Evolutionary conservation across 2,888 invertebrate species (phyloP).

Genomic region (Eristalis pertinax): DNA sequence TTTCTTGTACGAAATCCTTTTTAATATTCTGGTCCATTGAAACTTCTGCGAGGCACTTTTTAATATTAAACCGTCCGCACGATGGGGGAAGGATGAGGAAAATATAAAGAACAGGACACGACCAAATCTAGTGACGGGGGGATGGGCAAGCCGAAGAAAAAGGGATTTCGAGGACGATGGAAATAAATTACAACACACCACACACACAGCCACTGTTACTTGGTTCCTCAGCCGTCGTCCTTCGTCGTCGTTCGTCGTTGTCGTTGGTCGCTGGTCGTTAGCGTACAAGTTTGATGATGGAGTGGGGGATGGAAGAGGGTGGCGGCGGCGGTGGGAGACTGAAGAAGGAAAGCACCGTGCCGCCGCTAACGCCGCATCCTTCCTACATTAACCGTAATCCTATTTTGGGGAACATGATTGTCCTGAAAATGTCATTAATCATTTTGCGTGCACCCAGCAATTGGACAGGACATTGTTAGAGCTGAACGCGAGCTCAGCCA

Average conservation of each 20-base stretch:
- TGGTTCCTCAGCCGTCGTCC: background rate
- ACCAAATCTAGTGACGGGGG: background rate
- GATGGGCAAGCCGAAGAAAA: background rate
- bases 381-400: constrained; percentile 72
- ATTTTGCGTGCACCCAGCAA: constrained; percentile 68
- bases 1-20: constrained; percentile 61
- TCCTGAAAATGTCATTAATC: constrained; percentile 72
- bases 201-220: background rate
- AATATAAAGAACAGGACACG: constrained; percentile 4
- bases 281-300: background rate
- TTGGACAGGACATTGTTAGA: constrained; percentile 56
- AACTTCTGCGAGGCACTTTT: constrained; percentile 61
- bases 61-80: constrained; percentile 54
- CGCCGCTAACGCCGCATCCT: constrained; percentile 41
- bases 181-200: constrained; percentile 64
- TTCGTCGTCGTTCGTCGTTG: background rate
- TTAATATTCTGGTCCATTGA: constrained; percentile 66
- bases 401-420: constrained; percentile 72
- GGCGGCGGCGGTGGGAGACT: background rate
- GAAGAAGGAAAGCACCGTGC: constrained; percentile 28
- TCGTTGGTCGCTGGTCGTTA: background rate
- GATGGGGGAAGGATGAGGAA: background rate
- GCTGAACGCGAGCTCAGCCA: constrained; percentile 37
- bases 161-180: constrained; percentile 49
- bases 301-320: background rate